Conservation (phyloP, 1,140 invertebrate genomes). For the Nomia melanderi region DNA sequence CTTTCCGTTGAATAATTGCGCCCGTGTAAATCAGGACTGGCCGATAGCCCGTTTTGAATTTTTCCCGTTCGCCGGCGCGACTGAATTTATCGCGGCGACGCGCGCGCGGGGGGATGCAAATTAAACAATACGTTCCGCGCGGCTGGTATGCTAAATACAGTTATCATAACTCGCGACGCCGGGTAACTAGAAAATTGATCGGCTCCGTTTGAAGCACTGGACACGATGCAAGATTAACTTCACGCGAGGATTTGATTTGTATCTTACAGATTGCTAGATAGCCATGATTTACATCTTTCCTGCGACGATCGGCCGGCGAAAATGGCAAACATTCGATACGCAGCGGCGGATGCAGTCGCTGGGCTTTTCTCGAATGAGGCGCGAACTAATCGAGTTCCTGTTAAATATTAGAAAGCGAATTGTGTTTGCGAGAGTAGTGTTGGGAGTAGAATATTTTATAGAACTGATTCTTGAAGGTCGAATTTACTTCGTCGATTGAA, state of each 20-base stretch:
- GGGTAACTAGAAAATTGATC: slow-evolving; percentile 36
- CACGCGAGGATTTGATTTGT: slow-evolving; percentile 19
- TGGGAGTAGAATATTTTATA: too few relatives aligned
- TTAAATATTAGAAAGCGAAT: neutral
- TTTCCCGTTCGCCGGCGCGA: neutral
- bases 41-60: neutral
- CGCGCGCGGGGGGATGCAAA: neutral
- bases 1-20: slow-evolving; percentile 9
- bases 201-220: neutral
- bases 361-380: neutral
- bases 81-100: neutral
- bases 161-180: slow-evolving; percentile 27
- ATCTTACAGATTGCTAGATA: slow-evolving; percentile 9
- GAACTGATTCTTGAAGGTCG: too few relatives aligned
- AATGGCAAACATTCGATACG: neutral
- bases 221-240: slow-evolving; percentile 23
- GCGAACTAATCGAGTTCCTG: neutral
- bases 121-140: slow-evolving; percentile 20
- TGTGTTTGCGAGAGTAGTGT: too few relatives aligned
- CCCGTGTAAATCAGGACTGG: slow-evolving; percentile 19
- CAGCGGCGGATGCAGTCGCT: neutral
- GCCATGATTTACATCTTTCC: slow-evolving; percentile 21
- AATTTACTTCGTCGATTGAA: too few relatives aligned
- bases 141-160: slow-evolving; percentile 26
- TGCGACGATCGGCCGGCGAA: slow-evolving; percentile 7